Evolutionary conservation across 64 coral and sea anemone species (phyloP), one percentile per base, ranked within the genome.

Genomic region (Acropora tenuis): DNA sequence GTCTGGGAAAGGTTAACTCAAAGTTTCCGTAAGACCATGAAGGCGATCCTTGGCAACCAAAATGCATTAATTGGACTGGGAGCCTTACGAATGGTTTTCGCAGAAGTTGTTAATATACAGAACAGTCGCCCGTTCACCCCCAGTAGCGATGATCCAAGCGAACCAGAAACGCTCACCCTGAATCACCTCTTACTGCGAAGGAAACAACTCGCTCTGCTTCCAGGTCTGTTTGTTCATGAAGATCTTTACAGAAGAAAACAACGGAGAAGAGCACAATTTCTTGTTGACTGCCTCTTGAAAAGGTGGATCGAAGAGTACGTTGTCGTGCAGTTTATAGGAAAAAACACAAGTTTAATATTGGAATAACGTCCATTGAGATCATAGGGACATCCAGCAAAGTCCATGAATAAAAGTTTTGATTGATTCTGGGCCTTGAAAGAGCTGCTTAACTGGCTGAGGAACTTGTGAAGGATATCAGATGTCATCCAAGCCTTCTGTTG

Each of bases 21-120:
- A 20, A 88, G 86, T 74, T 72, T 88, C 45, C 86, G 86, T 5
- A 77, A 50, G 72, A 52, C 72, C 4, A 76, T 88, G 50, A 77
- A 50, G 47, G 46, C 69, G 6, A 13, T 86, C 61, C 85, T 88
- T 47, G 86, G 86, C 18, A 30, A 88, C 72, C 88, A 75, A 19
- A 74, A 67, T 45, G 75, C 75, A 20, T 46, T 69, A 15, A 47
- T 89, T 43, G 76, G 49, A 17, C 59, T 20, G 48, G 88, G 79
- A 43, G 78, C 88, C 55, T 50, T 89, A 50, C 88, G 88, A 9
- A 89, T 50, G 41, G 75, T 89, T 43, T 90, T 90, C 75, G 87
- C 87, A 57, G 87, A 88, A 77, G 87, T 77, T 52, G 73, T 75
- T 13, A 50, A 19, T 8, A 88, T 88, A 47, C 74, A 77, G 3